Base-by-base conservation (phyloP, 2,888 invertebrate genomes). In the Ellobium chinense region DNA sequence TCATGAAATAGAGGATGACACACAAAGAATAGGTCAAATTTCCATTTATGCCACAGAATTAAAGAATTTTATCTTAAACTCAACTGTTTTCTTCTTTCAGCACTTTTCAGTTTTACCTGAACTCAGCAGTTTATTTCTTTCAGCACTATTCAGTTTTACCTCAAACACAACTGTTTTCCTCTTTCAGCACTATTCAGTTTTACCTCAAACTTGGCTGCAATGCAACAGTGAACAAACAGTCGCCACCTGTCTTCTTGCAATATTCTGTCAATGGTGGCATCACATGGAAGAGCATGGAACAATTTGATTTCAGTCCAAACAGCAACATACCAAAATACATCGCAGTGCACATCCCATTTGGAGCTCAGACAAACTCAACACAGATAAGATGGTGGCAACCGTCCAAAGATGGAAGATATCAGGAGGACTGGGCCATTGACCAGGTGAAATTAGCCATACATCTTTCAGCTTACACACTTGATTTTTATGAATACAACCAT, bases 361-460 rank as follows among this genome's bases (percentile, higher is more conserved):
- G 85, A 72, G 91, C 91, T 7, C 85, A 89, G 27, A 90, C 89
- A 39, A 91, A 89, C 76, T 84, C 90, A 37, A 90, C 92, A 5
- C 87, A 89, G 70, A 66, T 93, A 7, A 84, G 92, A 31, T 93
- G 92, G 92, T 92, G 91, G 90, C 93, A 93, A 82, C 92, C 92
- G 0, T 90, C 91, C 0, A 60, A 80, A 18, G 85, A 89, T 85
- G 93, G 93, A 14, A 87, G 81, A 4, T 92, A 89, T 81, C 73
- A 84, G 34, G 91, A 90, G 56, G 88, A 90, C 70, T 93, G 93
- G 93, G 93, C 93, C 3, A 88, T 93, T 27, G 93, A 93, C 84
- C 92, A 93, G 90, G 93, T 93, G 80, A 74, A 39, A 24, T 56
- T 9, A 39, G n/a, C n/a, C n/a, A n/a, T n/a, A n/a, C n/a, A n/a